Evolutionary conservation across 2,113 vertebrate species (phyloP).

Genomic region (Microcebus jonahi): DNA sequence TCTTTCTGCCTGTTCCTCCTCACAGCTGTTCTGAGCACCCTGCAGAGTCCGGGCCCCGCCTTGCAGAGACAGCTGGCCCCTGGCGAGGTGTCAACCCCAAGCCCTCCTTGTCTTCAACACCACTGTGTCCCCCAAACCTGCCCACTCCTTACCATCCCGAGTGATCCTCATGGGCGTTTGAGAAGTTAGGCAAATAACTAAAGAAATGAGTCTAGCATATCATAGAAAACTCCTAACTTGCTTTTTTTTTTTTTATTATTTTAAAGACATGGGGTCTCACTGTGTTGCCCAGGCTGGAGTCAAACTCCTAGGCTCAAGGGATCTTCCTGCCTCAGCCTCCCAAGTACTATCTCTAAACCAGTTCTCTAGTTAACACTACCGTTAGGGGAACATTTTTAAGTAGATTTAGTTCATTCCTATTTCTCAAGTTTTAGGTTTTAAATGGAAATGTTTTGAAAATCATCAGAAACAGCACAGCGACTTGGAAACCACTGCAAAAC

Average conservation of each 20-base stretch:
- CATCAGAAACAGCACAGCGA: neutral
- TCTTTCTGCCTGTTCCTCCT: neutral
- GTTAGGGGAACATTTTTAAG: neutral
- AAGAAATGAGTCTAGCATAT: neutral
- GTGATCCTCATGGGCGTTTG: neutral
- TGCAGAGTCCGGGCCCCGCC: neutral
- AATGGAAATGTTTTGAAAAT: slow-evolving; percentile 32
- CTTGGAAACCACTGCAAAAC: neutral
- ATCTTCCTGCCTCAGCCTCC: too few species aligned
- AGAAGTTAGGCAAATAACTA: neutral
- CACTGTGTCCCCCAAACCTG: neutral
- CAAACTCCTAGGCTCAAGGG: too few species aligned
- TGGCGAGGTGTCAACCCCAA: neutral
- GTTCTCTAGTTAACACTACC: neutral
- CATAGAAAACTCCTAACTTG: neutral
- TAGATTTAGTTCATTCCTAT: neutral
- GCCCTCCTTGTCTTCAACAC: too few species aligned
- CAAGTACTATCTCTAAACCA: neutral
- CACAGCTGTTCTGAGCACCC: neutral
- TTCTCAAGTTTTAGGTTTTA: slow-evolving; percentile 26
- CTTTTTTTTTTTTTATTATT: neutral
- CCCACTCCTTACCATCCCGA: rapidly evolving
- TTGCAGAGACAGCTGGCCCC: neutral
- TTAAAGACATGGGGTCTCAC: too few species aligned
- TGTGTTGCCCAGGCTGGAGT: too few species aligned